These are phyloP conservation scores for Gephyroberyx darwinii DNA, from an alignment of 2,797 vertebrate genomes.

Conservation along the genomic window DNA sequence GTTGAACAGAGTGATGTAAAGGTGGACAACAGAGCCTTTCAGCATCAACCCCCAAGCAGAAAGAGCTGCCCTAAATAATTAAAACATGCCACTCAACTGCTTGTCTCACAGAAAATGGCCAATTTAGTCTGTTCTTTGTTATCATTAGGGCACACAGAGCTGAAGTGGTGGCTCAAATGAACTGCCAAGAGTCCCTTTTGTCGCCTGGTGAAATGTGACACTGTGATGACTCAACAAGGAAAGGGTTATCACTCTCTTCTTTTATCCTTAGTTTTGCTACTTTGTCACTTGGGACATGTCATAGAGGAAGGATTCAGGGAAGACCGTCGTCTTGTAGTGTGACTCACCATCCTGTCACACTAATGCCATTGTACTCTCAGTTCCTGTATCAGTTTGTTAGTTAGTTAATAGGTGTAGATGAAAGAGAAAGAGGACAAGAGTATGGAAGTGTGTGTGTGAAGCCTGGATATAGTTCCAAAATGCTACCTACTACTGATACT, in stretches of 20 bases:
- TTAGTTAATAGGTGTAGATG: not conserved
- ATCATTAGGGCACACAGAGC: slow-evolving; percentile 31
- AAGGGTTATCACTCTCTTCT: slow-evolving; percentile 40
- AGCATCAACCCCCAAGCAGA: slow-evolving; percentile 30
- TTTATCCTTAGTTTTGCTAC: slow-evolving; percentile 39
- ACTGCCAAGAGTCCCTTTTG: slow-evolving; percentile 57
- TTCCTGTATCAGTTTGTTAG: not conserved
- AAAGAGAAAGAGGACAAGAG: not conserved
- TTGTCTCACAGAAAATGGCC: slow-evolving; percentile 54
- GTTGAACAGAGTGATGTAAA: slow-evolving; percentile 9
- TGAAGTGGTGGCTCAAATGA: slow-evolving; percentile 39
- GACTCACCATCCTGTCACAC: slow-evolving; percentile 12
- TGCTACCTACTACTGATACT: no score
- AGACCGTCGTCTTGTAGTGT: not conserved
- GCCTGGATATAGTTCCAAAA: no score
- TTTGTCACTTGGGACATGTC: slow-evolving; percentile 43
- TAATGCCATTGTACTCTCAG: not conserved
- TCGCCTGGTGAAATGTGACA: slow-evolving; percentile 65
- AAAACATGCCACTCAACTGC: slow-evolving; percentile 45
- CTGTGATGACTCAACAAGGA: slow-evolving; percentile 50
- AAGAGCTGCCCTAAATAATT: slow-evolving; percentile 40
- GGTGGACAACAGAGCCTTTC: slow-evolving; percentile 6
- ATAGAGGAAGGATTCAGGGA: slow-evolving; percentile 31
- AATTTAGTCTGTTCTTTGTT: slow-evolving; percentile 57
- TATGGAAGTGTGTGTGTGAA: slow-evolving; percentile 10